Evolutionary conservation across 2,113 vertebrate genomes (phyloP).

Genomic region (Melospiza melodia): DNA sequence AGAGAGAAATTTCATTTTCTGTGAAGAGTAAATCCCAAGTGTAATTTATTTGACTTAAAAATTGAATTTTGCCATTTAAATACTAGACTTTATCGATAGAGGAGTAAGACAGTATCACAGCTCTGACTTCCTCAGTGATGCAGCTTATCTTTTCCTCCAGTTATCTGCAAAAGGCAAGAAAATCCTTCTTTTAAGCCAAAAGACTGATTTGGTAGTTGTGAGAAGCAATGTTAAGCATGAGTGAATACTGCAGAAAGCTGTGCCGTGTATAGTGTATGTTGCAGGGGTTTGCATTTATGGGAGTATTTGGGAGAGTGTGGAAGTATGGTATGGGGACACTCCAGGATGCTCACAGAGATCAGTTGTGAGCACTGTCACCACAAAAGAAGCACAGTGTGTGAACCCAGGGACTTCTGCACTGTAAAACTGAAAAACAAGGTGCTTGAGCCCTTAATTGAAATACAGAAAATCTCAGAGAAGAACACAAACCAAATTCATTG

Average conservation of each 20-base stretch:
- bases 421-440: not conserved
- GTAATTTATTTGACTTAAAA: not conserved
- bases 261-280: not conserved
- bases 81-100: not conserved
- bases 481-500: not conserved
- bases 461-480: not conserved
- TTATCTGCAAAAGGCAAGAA: not conserved
- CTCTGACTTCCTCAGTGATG: not conserved
- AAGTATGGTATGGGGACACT: not conserved
- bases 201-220: not conserved
- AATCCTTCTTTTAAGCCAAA: not conserved
- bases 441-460: not conserved
- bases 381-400: not conserved
- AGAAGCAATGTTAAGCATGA: not conserved
- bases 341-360: not conserved
- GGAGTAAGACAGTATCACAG: not conserved
- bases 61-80: not conserved
- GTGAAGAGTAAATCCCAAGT: not conserved
- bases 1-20: not conserved
- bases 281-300: not conserved
- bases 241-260: not conserved
- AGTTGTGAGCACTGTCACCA: not conserved
- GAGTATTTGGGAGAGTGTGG: not conserved
- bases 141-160: not conserved
- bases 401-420: not conserved